Percentiles rank a stretch among this genome's conserved stretches.
Conservation (phyloP, 2,797 vertebrate species). For the Enteromius argenteus region DNA sequence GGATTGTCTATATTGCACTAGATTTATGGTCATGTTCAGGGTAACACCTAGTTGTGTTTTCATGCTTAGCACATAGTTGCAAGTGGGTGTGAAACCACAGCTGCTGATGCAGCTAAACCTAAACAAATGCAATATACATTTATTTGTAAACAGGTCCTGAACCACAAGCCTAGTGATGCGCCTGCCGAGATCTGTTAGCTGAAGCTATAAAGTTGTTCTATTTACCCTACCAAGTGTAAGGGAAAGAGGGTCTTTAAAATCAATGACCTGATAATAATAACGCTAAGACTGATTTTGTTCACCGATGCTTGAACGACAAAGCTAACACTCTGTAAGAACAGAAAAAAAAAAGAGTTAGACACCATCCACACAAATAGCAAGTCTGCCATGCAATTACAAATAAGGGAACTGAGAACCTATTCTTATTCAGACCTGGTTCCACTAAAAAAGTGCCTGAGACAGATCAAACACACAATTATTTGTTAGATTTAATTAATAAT, state of each 20-base stretch:
- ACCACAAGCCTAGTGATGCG: slow-evolving; percentile 5
- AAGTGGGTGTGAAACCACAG: neutral
- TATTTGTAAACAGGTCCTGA: slow-evolving; percentile 9
- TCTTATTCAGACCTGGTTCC: neutral
- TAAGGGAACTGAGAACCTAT: neutral
- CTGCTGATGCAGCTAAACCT: slow-evolving; percentile 10
- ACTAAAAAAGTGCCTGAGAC: neutral
- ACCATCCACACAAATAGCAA: neutral
- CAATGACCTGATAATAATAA: slow-evolving; percentile 42
- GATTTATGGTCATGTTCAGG: slow-evolving; percentile 18
- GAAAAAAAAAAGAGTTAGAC: neutral
- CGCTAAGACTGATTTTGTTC: slow-evolving; percentile 17
- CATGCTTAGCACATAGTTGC: slow-evolving; percentile 3
- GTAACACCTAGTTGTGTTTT: slow-evolving; percentile 22
- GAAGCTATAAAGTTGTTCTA: neutral
- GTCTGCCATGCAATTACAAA: slow-evolving; percentile 1
- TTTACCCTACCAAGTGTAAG: slow-evolving; percentile 28
- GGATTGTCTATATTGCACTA: neutral
- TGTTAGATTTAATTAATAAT: neutral
- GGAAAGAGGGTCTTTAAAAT: slow-evolving; percentile 33
- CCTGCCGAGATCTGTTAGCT: neutral
- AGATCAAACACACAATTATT: neutral
- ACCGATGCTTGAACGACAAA: slow-evolving; percentile 33
- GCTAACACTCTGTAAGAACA: slow-evolving; percentile 4
- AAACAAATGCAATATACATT: slow-evolving; percentile 19